Evolutionary conservation across 2,113 vertebrate genomes (phyloP), one percentile per base, ranked within the genome.

Genomic region (Gymnarchus niloticus): DNA sequence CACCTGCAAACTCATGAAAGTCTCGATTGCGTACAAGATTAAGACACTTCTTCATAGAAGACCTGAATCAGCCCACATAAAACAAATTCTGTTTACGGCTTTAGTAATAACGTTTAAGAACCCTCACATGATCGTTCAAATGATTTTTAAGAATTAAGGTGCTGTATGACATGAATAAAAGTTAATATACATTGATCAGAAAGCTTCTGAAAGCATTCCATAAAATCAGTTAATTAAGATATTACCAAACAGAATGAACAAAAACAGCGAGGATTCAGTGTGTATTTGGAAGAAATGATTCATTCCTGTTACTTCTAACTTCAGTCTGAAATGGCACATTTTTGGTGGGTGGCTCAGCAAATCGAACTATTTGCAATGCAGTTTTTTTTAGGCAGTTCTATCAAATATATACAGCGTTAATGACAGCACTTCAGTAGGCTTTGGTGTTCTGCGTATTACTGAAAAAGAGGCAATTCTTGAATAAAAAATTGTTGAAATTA

Each of bases 401-500:
- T n/a, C n/a, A n/a, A n/a, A n/a, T n/a, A n/a, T n/a, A n/a, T n/a
- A 41, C 65, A 41, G 41, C 28, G 65, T 41, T 73, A 73, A 73
- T 37, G 41, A 73, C 33, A 14, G 41, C 19, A 5, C 19, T 73
- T 73, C 41, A 41, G 65, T 37, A 17, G 65, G 33, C 65, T 17
- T 73, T 41, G 65, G 33, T 73, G 33, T 73, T 73, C 14, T 73
- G 28, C 65, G 41, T n/a, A 41, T 73, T 73, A 73, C 12, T 73
- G n/a, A 41, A 73, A 41, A 73, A 41, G 5, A 33, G 65, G 65
- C 65, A 73, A 73, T 73, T 73, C 41, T 37, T 17, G 41, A 73
- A 73, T 28, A 73, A 33, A 73, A 73, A 73, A 73, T 33, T 73
- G 65, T 73, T 73, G 65, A 73, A 73, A 73, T 73, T 33, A 19